These are phyloP conservation scores for Polydrusus tereticollis DNA, from an alignment of 2,888 invertebrate genomes.

Conservation along the genomic window DNA sequence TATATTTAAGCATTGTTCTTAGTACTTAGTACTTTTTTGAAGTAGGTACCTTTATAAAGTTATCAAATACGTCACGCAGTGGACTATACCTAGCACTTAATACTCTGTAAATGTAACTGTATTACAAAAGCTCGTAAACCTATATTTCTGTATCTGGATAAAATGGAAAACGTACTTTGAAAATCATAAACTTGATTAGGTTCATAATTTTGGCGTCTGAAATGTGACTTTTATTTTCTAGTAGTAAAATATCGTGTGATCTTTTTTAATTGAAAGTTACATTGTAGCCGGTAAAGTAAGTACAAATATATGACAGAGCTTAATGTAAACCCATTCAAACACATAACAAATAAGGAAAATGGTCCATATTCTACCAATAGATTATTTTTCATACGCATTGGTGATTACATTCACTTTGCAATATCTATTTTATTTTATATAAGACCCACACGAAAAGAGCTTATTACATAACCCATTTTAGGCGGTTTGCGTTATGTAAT, in stretches of 20 bases:
- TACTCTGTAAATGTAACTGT: neutral
- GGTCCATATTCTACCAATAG: no score
- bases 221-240: neutral
- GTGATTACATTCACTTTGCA: no score
- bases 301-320: neutral
- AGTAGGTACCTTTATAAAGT: no score
- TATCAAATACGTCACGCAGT: no score
- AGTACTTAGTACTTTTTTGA: no score
- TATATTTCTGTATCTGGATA: neutral
- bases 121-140: constrained; percentile 4
- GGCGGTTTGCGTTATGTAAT: no score
- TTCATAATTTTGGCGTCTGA: neutral
- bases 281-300: neutral
- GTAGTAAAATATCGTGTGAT: neutral
- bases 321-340: neutral
- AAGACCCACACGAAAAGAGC: no score
- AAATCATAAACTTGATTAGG: constrained; percentile 8
- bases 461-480: no score
- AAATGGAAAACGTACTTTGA: constrained; percentile 6
- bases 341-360: neutral
- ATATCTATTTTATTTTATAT: no score
- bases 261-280: neutral
- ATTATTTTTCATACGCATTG: no score
- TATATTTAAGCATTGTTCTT: no score
- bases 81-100: neutral